Conservation (phyloP, 2,888 invertebrate genomes). For the Mimas tiliae region DNA sequence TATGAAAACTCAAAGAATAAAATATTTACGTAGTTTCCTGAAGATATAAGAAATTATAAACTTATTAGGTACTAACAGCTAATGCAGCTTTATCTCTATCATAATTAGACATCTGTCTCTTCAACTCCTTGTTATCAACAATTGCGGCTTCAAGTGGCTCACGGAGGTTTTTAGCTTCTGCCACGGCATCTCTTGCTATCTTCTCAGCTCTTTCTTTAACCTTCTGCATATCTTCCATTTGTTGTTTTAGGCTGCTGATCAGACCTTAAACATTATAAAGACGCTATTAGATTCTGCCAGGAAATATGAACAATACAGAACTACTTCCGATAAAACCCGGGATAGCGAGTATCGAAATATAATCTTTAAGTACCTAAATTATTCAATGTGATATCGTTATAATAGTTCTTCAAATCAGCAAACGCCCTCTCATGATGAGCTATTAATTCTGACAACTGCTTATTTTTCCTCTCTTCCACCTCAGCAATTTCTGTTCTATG, state of each 20-base stretch:
- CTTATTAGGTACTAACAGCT: conserved; percentile 69
- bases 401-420: conserved; percentile 96
- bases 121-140: conserved; percentile 88
- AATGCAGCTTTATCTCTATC: conserved; percentile 93
- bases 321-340: conserved; percentile 27
- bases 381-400: conserved; percentile 96
- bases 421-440: conserved; percentile 93
- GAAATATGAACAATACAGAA: neutral
- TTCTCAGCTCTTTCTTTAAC: conserved; percentile 92
- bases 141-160: conserved; percentile 90
- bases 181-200: conserved; percentile 85
- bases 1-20: no score
- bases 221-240: conserved; percentile 90
- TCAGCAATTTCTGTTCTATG: conserved; percentile 94
- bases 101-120: conserved; percentile 92
- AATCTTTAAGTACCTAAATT: conserved; percentile 87
- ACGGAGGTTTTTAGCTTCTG: conserved; percentile 89
- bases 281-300: neutral
- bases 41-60: neutral
- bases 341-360: no score
- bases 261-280: conserved; percentile 70
- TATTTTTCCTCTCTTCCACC: conserved; percentile 96
- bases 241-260: conserved; percentile 93
- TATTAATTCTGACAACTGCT: conserved; percentile 92
- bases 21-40: no score